These are phyloP conservation scores for Ceraclea dissimilis DNA, from an alignment of 2,888 invertebrate species.

Conservation along the genomic window DNA sequence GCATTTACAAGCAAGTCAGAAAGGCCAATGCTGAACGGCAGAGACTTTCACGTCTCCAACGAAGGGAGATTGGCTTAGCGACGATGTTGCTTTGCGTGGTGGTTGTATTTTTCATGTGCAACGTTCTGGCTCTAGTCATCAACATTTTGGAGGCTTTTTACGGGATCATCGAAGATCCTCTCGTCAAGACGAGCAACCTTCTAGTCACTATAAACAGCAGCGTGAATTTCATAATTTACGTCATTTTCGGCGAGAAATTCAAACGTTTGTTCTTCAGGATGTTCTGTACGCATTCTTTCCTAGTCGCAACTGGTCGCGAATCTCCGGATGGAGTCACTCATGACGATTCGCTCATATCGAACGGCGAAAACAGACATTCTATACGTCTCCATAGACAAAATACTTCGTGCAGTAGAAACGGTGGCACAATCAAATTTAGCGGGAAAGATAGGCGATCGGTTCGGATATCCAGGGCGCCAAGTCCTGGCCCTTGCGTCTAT, in stretches of 20 bases:
- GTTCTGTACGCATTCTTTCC: constrained; percentile 59
- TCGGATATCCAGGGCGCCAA: constrained; percentile 36
- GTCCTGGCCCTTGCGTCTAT: constrained; percentile 41
- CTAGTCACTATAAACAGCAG: constrained; percentile 95
- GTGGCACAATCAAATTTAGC: constrained; percentile 32
- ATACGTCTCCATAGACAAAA: constrained; percentile 50
- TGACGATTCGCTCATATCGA: constrained; percentile 77
- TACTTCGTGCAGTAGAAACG: constrained; percentile 29
- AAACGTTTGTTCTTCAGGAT: constrained; percentile 75
- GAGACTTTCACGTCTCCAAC: constrained; percentile 79
- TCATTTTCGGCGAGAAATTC: constrained; percentile 96
- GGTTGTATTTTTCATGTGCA: constrained; percentile 89
- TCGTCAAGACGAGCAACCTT: constrained; percentile 80
- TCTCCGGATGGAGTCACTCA: constrained; percentile 66
- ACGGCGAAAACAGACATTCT: constrained; percentile 64
- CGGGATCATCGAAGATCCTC: constrained; percentile 54
- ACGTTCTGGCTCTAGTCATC: constrained; percentile 76
- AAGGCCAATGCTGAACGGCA: constrained; percentile 86
- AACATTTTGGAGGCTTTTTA: constrained; percentile 81
- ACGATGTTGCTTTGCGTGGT: constrained; percentile 94
- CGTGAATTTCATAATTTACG: constrained; percentile 96
- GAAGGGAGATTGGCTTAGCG: constrained; percentile 87
- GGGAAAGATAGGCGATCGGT: constrained; percentile 32
- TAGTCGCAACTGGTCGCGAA: constrained; percentile 51
- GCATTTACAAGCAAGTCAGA: constrained; percentile 85